These are phyloP conservation scores for Sinocyclocheilus anophthalmus DNA, from an alignment of 2,113 vertebrate genomes.

Conservation along the genomic window DNA sequence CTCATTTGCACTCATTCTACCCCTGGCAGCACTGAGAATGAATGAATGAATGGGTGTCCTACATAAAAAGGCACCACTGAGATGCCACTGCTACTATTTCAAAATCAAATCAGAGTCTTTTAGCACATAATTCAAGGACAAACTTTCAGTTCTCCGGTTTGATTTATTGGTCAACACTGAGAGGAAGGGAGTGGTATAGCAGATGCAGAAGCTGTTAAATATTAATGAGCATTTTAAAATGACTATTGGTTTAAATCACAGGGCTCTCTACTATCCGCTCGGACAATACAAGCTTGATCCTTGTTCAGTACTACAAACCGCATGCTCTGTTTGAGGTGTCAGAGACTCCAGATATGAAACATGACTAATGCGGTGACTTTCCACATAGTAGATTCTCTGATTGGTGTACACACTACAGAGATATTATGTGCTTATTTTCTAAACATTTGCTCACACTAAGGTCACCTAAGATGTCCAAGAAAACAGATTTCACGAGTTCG, in stretches of 20 bases:
- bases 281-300: background rate
- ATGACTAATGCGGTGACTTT: background rate
- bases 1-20: slow-evolving; percentile 30
- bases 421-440: background rate
- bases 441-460: no score
- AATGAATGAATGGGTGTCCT: slow-evolving; percentile 24
- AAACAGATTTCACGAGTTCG: no score
- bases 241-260: background rate
- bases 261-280: background rate
- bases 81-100: background rate
- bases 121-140: background rate
- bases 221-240: slow-evolving; percentile 28
- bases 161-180: slow-evolving; percentile 19
- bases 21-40: background rate
- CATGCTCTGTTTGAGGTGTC: background rate
- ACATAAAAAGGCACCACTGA: slow-evolving; percentile 5
- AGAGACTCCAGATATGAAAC: background rate
- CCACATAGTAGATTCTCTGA: background rate
- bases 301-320: background rate
- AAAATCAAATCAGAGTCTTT: background rate
- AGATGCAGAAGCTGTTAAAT: slow-evolving; percentile 30
- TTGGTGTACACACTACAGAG: background rate
- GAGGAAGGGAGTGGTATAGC: background rate
- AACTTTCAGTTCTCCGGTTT: background rate
- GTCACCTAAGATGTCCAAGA: no score